Percentiles rank a stretch among this genome's conserved stretches.
These are phyloP conservation scores for Amphipyra berbera DNA, from an alignment of 2,888 invertebrate genomes.

Conservation along the genomic window DNA sequence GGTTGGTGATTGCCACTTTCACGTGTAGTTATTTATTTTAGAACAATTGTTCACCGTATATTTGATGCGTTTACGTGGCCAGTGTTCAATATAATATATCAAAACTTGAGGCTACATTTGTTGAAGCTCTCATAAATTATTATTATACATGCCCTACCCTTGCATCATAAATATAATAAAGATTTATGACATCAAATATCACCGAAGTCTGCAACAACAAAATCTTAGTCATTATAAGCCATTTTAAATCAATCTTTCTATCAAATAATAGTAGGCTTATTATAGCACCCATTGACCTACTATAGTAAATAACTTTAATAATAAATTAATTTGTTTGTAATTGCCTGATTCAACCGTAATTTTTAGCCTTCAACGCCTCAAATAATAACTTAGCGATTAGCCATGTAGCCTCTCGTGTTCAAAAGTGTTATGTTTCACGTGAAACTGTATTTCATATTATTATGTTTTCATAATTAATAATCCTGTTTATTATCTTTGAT, in stretches of 20 bases:
- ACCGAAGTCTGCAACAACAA: too few species aligned
- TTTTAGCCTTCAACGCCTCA: constrained; percentile 43
- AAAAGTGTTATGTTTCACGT: constrained; percentile 30
- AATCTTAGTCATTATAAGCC: too few species aligned
- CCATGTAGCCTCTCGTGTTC: constrained; percentile 15
- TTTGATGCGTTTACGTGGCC: too few species aligned
- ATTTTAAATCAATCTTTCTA: background rate
- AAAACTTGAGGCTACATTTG: too few species aligned
- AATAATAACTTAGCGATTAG: constrained; percentile 34
- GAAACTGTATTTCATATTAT: constrained; percentile 11
- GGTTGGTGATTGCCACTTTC: constrained; percentile 50
- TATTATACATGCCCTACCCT: too few species aligned
- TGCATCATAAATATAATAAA: too few species aligned
- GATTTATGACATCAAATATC: too few species aligned
- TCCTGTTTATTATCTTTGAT: constrained; percentile 1
- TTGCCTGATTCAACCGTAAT: constrained; percentile 19
- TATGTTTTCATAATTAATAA: constrained; percentile 17
- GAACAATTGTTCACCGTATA: background rate
- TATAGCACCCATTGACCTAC: constrained; percentile 24
- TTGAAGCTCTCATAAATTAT: too few species aligned
- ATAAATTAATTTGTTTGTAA: constrained; percentile 16
- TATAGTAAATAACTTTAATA: constrained; percentile 19
- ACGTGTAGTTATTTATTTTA: constrained; percentile 7
- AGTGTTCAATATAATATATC: too few species aligned
- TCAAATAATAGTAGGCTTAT: background rate